These are phyloP conservation scores for Lytechinus pictus DNA, from an alignment of 35 echinoderm and acorn worm genomes.

Conservation along the genomic window DNA sequence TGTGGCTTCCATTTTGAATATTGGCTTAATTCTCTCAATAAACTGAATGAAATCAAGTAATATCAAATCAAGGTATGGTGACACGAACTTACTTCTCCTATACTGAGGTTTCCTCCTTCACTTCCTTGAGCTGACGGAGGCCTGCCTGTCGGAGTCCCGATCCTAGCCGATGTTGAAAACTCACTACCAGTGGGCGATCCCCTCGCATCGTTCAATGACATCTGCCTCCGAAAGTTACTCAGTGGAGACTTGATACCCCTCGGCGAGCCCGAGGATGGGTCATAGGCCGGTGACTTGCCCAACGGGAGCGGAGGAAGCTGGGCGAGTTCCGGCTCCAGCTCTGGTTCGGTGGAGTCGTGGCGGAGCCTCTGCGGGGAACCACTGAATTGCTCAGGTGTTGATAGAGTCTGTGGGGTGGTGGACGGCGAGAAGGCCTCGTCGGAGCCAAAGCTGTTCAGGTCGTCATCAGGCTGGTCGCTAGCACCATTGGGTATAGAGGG, in stretches of 20 bases:
- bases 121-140: constrained; percentile 32
- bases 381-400: neutral
- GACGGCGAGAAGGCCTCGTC: neutral
- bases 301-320: neutral
- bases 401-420: neutral
- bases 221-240: neutral
- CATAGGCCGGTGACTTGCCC: neutral
- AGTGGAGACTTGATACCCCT: neutral
- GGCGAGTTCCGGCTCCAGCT: neutral
- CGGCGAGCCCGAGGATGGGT: neutral
- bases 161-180: constrained; percentile 33
- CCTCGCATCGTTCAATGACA: constrained; percentile 16
- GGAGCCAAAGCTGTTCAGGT: neutral
- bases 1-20: neutral
- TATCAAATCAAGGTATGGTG: too few relatives aligned
- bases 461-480: neutral
- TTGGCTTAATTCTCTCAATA: neutral
- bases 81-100: constrained; percentile 4
- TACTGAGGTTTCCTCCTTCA: constrained; percentile 33
- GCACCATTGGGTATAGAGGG: neutral
- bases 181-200: constrained; percentile 31
- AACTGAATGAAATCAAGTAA: too few relatives aligned
- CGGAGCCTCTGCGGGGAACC: neutral
- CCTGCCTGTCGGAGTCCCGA: constrained; percentile 40
- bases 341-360: neutral